phyloP scores from a whole-genome alignment of 2,113 vertebrate species.

The Platysternon megacephalum region DNA sequence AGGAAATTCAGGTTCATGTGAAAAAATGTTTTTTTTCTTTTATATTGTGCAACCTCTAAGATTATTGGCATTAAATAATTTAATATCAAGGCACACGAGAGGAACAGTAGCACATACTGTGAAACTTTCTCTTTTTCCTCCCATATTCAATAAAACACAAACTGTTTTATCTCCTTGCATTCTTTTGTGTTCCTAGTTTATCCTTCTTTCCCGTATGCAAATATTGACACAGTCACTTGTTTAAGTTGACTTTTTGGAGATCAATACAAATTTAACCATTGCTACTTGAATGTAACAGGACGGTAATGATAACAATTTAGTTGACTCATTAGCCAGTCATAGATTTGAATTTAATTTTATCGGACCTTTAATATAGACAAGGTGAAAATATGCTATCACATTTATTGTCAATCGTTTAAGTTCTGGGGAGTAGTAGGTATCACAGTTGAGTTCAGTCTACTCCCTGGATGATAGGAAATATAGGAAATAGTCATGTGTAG shows the following conservation, averaged over 20 bases:
- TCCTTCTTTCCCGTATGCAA: not conserved
- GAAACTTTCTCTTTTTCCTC: not conserved
- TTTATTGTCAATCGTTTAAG: not conserved
- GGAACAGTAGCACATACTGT: not conserved
- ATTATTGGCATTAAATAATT: not conserved
- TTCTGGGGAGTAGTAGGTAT: not conserved
- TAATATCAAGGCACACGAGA: not conserved
- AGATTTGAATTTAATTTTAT: not conserved
- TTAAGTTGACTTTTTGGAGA: accelerated
- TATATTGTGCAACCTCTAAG: not conserved
- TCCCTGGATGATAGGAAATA: not conserved
- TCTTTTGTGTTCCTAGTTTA: not conserved
- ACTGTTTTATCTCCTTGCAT: accelerated
- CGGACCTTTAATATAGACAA: not conserved
- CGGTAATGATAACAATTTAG: not conserved
- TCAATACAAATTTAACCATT: not conserved
- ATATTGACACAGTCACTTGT: accelerated
- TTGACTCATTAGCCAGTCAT: not conserved
- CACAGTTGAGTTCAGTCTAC: not conserved
- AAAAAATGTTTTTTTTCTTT: not conserved
- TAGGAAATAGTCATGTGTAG: not conserved
- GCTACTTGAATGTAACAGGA: not conserved
- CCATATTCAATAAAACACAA: not conserved
- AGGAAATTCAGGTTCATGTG: not conserved
- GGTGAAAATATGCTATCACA: not conserved